Evolutionary conservation across 2,888 invertebrate species (phyloP), one percentile per base, ranked within the genome.

Genomic region (Mythimna albipuncta): DNA sequence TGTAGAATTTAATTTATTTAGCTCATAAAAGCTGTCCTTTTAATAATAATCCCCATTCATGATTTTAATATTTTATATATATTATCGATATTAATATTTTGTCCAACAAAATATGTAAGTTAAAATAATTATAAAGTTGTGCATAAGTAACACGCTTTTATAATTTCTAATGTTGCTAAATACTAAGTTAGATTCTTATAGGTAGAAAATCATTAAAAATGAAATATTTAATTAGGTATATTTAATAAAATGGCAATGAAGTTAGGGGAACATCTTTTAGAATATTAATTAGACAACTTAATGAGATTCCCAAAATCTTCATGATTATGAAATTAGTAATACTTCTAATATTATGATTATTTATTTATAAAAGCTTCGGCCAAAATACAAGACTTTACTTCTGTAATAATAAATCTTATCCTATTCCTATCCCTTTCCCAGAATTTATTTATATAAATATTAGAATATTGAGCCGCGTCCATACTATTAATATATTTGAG

Each of bases 341-440:
- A 68, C 50, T 50, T 62, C 41, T 50, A 77, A 77, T 57, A 76
- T 54, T 10, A 63, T 57, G 75, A 64, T 65, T 61, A 61, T 55
- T 72, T 26, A 62, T 72, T 69, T 69, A 63, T 66, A 41, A 76
- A 79, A 69, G 79, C 77, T 80, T 85, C 44, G 63, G 85, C 79
- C 70, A 83, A 81, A 71, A 71, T 59, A 64, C 63, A 79, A 81
- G 78, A 83, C 74, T 84, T 77, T 63, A 67, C 66, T 76, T 75
- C 52, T 71, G 72, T 68, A 72, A 63, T 57, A 64, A 57, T 52
- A 10, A 57, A 57, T 65, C 21, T 68, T 50, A 44, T 63, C 26
- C 59, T 74, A 44, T 44, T 58, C 35, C 19, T 52, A 47, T 50
- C 55, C 41, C 58, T 57, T 61, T 63, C 44, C 61, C 47, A 19